These are phyloP conservation scores for Mechanitis messenoides DNA, from an alignment of 2,888 invertebrate species.

Conservation along the genomic window DNA sequence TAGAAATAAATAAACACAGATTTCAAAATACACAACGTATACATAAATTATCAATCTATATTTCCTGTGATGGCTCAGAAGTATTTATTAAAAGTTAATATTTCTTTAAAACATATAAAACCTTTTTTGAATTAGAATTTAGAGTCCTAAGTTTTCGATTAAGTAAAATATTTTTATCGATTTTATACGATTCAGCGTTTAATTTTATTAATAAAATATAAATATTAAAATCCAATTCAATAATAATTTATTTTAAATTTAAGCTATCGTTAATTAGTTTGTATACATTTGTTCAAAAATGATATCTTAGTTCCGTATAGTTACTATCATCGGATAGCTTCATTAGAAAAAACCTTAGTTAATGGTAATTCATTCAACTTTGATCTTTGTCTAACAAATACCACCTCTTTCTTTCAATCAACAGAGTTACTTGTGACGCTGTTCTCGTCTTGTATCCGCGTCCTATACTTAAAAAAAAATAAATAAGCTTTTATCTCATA, in stretches of 20 bases:
- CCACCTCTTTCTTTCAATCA: conserved; percentile 68
- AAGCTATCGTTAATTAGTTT: conserved; percentile 33
- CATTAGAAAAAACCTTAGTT: conserved; percentile 49
- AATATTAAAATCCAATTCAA: neutral
- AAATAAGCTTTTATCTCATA: conserved; percentile 41
- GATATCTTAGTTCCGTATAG: conserved; percentile 51
- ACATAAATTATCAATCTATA: no score
- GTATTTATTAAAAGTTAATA: no score
- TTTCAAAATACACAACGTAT: neutral
- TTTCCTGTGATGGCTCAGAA: no score
- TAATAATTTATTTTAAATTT: neutral
- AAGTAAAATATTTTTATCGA: no score
- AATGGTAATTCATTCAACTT: conserved; percentile 64
- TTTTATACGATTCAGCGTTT: no score
- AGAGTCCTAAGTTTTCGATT: no score
- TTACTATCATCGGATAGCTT: conserved; percentile 44
- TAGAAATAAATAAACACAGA: neutral
- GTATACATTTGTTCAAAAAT: conserved; percentile 38
- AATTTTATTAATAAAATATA: no score
- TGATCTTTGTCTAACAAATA: conserved; percentile 63
- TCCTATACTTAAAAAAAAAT: conserved; percentile 35
- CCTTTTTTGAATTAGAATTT: no score
- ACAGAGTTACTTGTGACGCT: conserved; percentile 49
- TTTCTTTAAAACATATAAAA: no score
- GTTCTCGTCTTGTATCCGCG: conserved; percentile 44